These are phyloP conservation scores for Drosophila mimetica DNA, from an alignment of 2,888 invertebrate genomes.

Conservation along the genomic window DNA sequence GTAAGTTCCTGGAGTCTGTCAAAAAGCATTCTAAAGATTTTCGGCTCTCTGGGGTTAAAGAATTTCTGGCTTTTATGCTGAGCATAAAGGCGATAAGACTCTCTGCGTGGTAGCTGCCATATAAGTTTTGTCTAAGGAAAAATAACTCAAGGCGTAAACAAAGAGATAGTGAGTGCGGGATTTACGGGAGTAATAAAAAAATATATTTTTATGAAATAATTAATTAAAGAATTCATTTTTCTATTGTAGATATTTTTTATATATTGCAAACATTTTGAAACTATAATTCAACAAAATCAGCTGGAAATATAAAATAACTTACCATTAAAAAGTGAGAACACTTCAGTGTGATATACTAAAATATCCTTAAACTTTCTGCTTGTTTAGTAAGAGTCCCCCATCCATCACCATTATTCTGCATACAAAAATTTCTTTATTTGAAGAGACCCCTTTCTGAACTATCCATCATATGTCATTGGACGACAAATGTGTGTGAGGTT, in stretches of 20 bases:
- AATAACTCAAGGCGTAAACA: slow-evolving; percentile 9
- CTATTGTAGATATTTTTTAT: no score
- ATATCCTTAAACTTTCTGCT: neutral
- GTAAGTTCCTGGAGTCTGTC: slow-evolving; percentile 54
- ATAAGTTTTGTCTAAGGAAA: slow-evolving; percentile 2
- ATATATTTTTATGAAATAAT: no score
- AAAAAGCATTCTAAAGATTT: slow-evolving; percentile 41
- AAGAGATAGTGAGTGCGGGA: neutral
- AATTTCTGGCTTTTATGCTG: slow-evolving; percentile 20
- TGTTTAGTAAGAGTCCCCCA: neutral
- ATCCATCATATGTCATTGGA: slow-evolving; percentile 44
- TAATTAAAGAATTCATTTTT: no score
- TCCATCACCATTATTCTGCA: slow-evolving; percentile 16
- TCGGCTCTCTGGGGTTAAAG: slow-evolving; percentile 34
- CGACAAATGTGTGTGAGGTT: slow-evolving; percentile 37
- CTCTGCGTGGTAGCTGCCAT: slow-evolving; percentile 8
- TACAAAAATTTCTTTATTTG: slow-evolving; percentile 29
- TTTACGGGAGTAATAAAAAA: neutral
- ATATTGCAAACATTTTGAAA: no score
- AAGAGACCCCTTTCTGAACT: slow-evolving; percentile 10
- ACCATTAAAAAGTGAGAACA: neutral
- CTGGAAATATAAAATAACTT: neutral
- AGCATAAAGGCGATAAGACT: slow-evolving; percentile 25
- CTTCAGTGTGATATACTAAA: neutral
- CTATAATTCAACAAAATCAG: no score